These are phyloP conservation scores for Sisor rabdophorus DNA, from an alignment of 2,113 vertebrate species.

Conservation along the genomic window DNA sequence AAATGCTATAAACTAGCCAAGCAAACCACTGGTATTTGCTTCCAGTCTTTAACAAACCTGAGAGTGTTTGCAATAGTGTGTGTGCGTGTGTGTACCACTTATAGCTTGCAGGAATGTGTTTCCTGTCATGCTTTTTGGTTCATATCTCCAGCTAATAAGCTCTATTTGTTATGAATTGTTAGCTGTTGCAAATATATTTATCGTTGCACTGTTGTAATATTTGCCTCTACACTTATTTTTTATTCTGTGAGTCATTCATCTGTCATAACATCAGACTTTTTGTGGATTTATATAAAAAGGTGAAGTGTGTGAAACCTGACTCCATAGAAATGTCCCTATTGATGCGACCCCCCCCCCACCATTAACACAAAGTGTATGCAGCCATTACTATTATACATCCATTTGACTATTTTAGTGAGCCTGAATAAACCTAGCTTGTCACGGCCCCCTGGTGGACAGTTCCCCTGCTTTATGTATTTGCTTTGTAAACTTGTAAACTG, in stretches of 20 bases:
- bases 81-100: background rate
- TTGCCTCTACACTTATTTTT: background rate
- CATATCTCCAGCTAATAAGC: background rate
- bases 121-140: background rate
- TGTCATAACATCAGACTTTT: background rate
- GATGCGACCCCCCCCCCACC: background rate
- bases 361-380: background rate
- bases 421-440: background rate
- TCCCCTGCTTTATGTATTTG: background rate
- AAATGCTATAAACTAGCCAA: slow-evolving; percentile 21
- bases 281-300: background rate
- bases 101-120: background rate
- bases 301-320: background rate
- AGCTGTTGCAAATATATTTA: background rate
- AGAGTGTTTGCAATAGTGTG: background rate
- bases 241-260: background rate
- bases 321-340: too few species aligned
- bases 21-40: slow-evolving; percentile 40
- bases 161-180: background rate
- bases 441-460: background rate
- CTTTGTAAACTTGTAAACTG: background rate
- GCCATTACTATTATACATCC: background rate
- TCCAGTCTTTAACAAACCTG: background rate
- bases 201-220: background rate
- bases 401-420: background rate